Evolutionary conservation across 2,888 invertebrate genomes (phyloP), one percentile per base, ranked within the genome.

Genomic region (Orthosia incerta): DNA sequence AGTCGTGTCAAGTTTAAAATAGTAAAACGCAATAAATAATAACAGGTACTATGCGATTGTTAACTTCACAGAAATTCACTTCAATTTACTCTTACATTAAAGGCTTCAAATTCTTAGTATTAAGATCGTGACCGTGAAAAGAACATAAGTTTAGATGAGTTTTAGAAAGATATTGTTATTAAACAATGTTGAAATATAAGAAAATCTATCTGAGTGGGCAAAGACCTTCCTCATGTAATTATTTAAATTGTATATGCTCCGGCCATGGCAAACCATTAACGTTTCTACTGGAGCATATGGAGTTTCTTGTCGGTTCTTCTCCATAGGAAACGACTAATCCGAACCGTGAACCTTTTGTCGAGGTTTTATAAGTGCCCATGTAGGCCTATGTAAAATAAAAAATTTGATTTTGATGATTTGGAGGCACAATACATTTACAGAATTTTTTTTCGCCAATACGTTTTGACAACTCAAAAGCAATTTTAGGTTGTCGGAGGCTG

Each of bases 51-150:
- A 48, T 23, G 2, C 11, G 13, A 39, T 26, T 23, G 9, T 50
- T 60, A 31, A 51, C 46, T 63, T 59, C 4, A 26, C 45, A 59
- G 39, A 53, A 26, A 63, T 71, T 60, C 20, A 60, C 55, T 50
- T 50, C 1, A 75, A 69, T 63, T 76, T 63, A 76, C n/a, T 64
- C 61, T 64, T 61, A 76, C 60, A 46, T 61, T 56, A 26, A 70
- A 61, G n/a, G 53, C n/a, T 12, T 39, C 13, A 13, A 26, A 46
- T 48, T 53, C 39, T 12, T 16, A 31, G 39, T 53, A 20, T 60
- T 20, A 56, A 45, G 50, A 45, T 4, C 26, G 3, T 15, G 55
- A 18, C 20, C 71, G 5, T 48, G 16, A 20, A 20, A 11, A 26
- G 15, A 39, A 12, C 4, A 39, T 62, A 23, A 23, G 15, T 31